Conservation (phyloP, 2,113 vertebrate species). For the Megaleporinus macrocephalus region DNA sequence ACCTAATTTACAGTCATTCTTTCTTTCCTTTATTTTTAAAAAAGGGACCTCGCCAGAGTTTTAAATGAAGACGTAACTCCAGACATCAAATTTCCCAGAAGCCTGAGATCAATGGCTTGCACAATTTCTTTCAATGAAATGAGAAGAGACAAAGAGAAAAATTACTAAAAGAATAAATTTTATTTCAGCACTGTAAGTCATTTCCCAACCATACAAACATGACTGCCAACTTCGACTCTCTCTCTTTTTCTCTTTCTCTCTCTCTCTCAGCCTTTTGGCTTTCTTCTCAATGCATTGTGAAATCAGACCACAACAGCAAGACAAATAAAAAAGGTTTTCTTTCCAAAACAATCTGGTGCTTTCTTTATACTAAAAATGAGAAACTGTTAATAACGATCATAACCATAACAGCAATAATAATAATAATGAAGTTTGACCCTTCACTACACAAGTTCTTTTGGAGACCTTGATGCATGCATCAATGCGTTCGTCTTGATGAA, state of each 20-base stretch:
- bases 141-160: constrained; percentile 17
- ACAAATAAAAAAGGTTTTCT: constrained; percentile 73
- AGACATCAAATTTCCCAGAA: background rate
- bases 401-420: constrained; percentile 83
- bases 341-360: constrained; percentile 81
- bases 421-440: constrained; percentile 77
- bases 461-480: constrained; percentile 66
- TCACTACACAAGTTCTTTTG: constrained; percentile 76
- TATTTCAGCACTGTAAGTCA: constrained; percentile 88
- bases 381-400: constrained; percentile 81
- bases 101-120: background rate
- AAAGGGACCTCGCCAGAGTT: too few relatives aligned
- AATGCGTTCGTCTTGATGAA: constrained; percentile 58
- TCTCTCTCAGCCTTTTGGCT: constrained; percentile 62
- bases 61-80: too few relatives aligned
- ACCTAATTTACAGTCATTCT: too few relatives aligned
- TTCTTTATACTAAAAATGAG: constrained; percentile 83
- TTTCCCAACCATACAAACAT: constrained; percentile 85
- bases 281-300: constrained; percentile 79
- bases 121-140: background rate
- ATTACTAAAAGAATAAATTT: constrained; percentile 90
- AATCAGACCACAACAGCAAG: constrained; percentile 81
- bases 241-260: constrained; percentile 57
- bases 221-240: constrained; percentile 80
- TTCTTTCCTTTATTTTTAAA: too few relatives aligned